Evolutionary conservation across 2,888 invertebrate genomes (phyloP).

Genomic region (Troglohyphantes excavatus): DNA sequence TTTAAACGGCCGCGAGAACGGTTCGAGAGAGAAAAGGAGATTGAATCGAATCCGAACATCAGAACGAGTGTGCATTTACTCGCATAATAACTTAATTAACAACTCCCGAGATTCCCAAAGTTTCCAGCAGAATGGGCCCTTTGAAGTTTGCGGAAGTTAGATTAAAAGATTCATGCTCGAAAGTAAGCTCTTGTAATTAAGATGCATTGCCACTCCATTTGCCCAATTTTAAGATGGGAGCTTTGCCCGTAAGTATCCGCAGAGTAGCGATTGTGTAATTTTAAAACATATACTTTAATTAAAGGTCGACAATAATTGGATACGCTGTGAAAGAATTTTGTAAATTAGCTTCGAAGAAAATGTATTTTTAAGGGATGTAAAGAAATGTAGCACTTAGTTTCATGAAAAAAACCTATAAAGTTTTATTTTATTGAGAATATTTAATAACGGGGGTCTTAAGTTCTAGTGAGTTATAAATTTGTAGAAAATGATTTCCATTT

Average conservation of each 20-base stretch:
- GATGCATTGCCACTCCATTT: slow-evolving; percentile 1
- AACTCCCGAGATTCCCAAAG: neutral
- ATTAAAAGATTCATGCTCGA: slow-evolving; percentile 17
- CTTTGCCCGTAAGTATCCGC: neutral
- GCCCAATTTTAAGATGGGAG: neutral
- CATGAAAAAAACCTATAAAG: no score
- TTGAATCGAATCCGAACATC: neutral
- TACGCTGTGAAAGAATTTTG: no score
- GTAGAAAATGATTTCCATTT: no score
- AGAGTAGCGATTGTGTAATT: neutral
- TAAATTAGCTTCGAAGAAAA: no score
- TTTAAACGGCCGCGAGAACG: neutral
- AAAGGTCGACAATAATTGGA: slow-evolving; percentile 4
- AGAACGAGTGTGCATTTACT: neutral
- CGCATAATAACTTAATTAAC: slow-evolving; percentile 28
- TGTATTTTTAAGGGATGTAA: no score
- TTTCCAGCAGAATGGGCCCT: slow-evolving; percentile 11
- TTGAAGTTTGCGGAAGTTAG: slow-evolving; percentile 7
- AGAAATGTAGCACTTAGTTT: no score
- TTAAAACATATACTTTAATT: slow-evolving; percentile 1
- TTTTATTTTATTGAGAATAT: no score
- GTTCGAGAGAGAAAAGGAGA: neutral
- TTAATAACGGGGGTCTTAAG: no score
- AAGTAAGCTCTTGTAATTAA: slow-evolving; percentile 34
- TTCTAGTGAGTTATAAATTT: no score